Percentiles rank a stretch among this genome's conserved stretches.
phyloP scores from a whole-genome alignment of 2,113 vertebrate species.

The Catharus bicknelli region DNA sequence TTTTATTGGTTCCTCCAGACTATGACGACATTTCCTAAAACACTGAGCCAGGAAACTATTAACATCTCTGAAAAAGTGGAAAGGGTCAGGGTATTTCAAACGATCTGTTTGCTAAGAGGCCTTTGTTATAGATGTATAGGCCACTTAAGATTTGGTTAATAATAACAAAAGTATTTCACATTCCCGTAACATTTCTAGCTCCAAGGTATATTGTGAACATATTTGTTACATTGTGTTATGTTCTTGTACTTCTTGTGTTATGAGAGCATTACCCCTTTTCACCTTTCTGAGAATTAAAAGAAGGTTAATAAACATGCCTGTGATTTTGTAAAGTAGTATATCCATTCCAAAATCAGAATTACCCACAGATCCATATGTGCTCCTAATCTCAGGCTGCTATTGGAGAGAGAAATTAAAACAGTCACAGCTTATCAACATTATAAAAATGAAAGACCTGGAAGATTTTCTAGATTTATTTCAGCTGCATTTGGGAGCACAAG shows the following conservation, averaged over 20 bases:
- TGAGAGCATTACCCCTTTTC: background rate
- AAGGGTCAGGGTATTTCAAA: slow-evolving; percentile 57
- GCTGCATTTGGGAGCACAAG: background rate
- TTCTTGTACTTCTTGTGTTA: background rate
- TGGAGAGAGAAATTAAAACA: background rate
- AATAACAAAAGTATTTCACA: background rate
- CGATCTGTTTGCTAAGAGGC: slow-evolving; percentile 39
- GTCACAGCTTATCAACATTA: background rate
- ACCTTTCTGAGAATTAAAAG: background rate
- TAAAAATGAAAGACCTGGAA: background rate
- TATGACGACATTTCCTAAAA: slow-evolving; percentile 78
- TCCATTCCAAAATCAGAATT: background rate
- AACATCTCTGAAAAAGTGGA: slow-evolving; percentile 70
- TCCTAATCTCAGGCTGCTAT: background rate
- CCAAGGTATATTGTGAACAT: background rate
- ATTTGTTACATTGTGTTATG: background rate
- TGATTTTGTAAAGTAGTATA: background rate
- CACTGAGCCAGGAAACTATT: slow-evolving; percentile 75
- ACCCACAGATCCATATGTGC: background rate
- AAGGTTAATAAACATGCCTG: background rate
- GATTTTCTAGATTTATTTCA: background rate
- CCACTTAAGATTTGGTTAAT: background rate
- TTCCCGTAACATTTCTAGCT: background rate
- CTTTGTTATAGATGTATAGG: background rate
- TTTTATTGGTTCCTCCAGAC: slow-evolving; percentile 80